A percentile compares a stretch with the other conserved stretches of the same genome.
Evolutionary conservation across 2,113 vertebrate genomes (phyloP).

Genomic region (Lophotis ruficrista): DNA sequence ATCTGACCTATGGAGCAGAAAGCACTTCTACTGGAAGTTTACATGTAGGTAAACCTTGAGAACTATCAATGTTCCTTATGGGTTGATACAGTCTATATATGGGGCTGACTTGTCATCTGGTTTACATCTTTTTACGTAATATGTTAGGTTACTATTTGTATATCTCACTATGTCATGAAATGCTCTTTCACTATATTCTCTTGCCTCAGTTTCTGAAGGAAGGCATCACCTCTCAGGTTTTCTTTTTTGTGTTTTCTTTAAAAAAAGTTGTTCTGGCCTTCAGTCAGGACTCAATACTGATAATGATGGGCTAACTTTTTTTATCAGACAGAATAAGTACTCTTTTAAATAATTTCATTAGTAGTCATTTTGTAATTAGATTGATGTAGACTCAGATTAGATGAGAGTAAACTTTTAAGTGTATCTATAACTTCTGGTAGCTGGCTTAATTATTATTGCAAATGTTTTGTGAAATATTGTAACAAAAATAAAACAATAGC

Average conservation of each 20-base stretch:
- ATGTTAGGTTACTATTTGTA: neutral
- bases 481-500: neutral
- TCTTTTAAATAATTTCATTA: neutral
- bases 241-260: neutral
- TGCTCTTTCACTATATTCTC: accelerated
- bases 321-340: neutral
- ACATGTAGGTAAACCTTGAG: neutral
- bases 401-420: neutral
- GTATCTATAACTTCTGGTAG: neutral
- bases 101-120: neutral
- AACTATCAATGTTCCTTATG: neutral
- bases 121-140: neutral
- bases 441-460: neutral
- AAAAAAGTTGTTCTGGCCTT: neutral
- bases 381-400: neutral
- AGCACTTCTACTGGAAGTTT: neutral
- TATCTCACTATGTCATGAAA: neutral
- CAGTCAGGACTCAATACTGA: neutral
- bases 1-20: neutral
- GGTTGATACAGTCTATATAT: neutral
- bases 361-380: neutral
- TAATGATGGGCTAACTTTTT: neutral
- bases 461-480: neutral
- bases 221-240: neutral
- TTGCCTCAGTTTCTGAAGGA: neutral